phyloP scores from a whole-genome alignment of 2,888 invertebrate genomes.

The Xestoiulus laeticollis region DNA sequence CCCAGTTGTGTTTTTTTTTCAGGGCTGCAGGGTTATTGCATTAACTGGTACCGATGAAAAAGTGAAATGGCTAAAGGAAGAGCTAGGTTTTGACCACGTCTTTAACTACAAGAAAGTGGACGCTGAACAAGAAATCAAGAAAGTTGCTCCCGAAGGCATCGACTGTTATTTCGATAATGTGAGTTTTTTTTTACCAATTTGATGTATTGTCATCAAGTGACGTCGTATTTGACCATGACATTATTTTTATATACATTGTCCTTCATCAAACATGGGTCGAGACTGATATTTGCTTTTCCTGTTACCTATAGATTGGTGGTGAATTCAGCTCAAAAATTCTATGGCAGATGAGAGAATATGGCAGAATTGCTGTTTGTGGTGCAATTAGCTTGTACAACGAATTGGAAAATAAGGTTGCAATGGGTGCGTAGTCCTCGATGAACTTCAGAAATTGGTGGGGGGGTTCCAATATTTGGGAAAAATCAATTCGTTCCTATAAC shows the following conservation, averaged over 20 bases:
- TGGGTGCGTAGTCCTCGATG: conserved; percentile 53
- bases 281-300: background rate
- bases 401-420: conserved; percentile 60
- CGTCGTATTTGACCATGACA: background rate
- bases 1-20: conserved; percentile 36
- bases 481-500: background rate
- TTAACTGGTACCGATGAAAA: conserved; percentile 77
- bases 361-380: conserved; percentile 74
- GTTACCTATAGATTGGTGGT: conserved; percentile 73
- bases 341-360: conserved; percentile 71
- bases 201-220: background rate
- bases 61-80: conserved; percentile 67
- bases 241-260: background rate
- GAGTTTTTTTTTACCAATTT: conserved; percentile 60
- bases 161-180: conserved; percentile 84
- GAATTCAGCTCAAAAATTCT: conserved; percentile 71
- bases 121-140: conserved; percentile 68
- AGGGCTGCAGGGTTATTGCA: conserved; percentile 73
- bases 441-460: background rate
- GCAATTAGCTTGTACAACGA: conserved; percentile 73
- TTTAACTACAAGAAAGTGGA: conserved; percentile 77
- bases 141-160: conserved; percentile 75
- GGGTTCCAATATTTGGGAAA: no score
- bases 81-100: conserved; percentile 74
- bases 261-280: background rate